Evolutionary conservation across 2,888 invertebrate genomes (phyloP).

Genomic region (Dexiosoma caninum): DNA sequence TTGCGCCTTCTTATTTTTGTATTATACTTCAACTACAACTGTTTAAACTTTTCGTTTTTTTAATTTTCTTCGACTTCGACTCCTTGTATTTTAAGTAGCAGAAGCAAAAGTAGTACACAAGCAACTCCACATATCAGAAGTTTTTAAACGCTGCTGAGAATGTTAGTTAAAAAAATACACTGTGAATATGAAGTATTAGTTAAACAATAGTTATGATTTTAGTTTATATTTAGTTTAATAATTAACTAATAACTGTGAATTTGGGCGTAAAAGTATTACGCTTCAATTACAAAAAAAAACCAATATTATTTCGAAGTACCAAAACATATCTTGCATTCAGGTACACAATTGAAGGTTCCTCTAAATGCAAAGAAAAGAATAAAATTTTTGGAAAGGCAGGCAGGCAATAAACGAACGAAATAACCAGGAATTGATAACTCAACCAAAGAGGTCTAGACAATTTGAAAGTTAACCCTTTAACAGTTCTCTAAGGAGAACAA

Average conservation of each 20-base stretch:
- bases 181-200: too few species aligned
- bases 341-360: slow-evolving; percentile 60
- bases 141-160: too few species aligned
- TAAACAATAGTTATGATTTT: too few species aligned
- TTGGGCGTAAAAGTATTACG: not conserved
- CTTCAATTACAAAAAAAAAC: slow-evolving; percentile 16
- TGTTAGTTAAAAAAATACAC: too few species aligned
- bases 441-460: slow-evolving; percentile 41
- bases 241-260: not conserved
- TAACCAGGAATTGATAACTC: not conserved
- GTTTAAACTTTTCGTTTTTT: too few species aligned
- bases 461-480: slow-evolving; percentile 54
- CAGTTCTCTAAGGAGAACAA: slow-evolving; percentile 52
- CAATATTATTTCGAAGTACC: not conserved
- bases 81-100: too few species aligned
- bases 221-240: too few species aligned
- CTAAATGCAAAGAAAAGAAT: not conserved
- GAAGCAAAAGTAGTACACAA: too few species aligned
- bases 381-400: not conserved
- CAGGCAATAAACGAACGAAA: not conserved
- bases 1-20: too few species aligned
- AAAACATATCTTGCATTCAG: slow-evolving; percentile 51
- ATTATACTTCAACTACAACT: too few species aligned
- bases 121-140: too few species aligned
- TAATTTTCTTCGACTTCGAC: too few species aligned